These are phyloP conservation scores for Frankliniella intonsa DNA, from an alignment of 2,888 invertebrate genomes.

Conservation along the genomic window DNA sequence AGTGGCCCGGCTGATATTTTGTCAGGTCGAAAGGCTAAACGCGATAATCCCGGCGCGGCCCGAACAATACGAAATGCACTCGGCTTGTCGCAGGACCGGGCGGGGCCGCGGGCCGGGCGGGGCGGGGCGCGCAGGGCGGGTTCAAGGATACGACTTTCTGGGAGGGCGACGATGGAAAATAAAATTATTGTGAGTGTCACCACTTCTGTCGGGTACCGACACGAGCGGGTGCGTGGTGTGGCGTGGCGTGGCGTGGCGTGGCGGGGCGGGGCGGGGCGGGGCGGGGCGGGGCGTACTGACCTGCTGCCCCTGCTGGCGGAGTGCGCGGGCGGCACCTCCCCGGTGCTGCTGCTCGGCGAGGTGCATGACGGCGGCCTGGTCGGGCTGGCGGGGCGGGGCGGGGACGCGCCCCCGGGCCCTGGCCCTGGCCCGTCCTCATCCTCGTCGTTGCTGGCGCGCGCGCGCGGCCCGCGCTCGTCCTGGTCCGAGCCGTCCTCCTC, in stretches of 20 bases:
- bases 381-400: slow-evolving; percentile 34
- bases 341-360: slow-evolving; percentile 33
- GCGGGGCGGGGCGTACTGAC: neutral
- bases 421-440: slow-evolving; percentile 32
- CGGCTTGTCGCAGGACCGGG: too few species aligned
- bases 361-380: slow-evolving; percentile 32
- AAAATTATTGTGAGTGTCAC: neutral
- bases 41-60: too few species aligned
- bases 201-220: neutral
- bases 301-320: neutral
- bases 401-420: slow-evolving; percentile 34
- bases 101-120: neutral
- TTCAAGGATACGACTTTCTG: neutral
- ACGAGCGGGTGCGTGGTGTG: neutral
- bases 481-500: slow-evolving; percentile 21
- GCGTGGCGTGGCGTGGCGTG: neutral
- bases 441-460: slow-evolving; percentile 20
- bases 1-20: too few species aligned
- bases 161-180: neutral
- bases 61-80: too few species aligned
- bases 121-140: neutral
- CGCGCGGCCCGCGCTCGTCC: slow-evolving; percentile 32
- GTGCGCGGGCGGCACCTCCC: neutral
- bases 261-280: too few species aligned
- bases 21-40: too few species aligned